Conservation (phyloP, 1,140 invertebrate genomes). For the Zelostemma sp. region DNA sequence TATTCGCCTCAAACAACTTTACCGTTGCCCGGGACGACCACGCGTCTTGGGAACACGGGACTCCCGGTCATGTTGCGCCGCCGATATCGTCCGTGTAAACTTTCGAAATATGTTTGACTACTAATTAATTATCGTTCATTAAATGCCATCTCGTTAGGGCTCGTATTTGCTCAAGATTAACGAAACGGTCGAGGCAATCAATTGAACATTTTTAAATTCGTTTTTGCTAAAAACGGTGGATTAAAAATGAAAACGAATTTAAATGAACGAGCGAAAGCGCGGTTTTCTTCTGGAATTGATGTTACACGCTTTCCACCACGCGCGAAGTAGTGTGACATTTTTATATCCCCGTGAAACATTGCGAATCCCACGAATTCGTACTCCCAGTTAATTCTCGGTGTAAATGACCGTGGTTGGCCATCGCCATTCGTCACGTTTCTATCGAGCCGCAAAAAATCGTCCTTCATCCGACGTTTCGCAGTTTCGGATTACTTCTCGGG, state of each 20-base stretch:
- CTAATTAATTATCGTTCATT: slow-evolving; percentile 1
- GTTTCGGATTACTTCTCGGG: background rate
- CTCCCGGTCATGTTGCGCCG: background rate
- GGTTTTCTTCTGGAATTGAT: too few species aligned
- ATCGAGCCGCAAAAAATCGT: background rate
- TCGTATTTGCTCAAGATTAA: too few species aligned
- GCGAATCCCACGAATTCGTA: background rate
- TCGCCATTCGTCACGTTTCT: background rate
- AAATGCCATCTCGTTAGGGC: too few species aligned
- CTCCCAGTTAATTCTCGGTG: background rate
- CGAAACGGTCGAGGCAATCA: too few species aligned
- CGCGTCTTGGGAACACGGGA: background rate
- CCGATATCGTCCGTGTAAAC: background rate
- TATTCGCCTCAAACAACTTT: background rate
- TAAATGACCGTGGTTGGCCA: background rate
- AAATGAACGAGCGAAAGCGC: too few species aligned
- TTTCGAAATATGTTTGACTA: background rate
- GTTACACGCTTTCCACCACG: too few species aligned
- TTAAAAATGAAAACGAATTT: too few species aligned
- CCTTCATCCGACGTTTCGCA: slow-evolving; percentile 4
- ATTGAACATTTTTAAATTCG: too few species aligned
- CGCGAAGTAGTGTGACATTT: too few species aligned
- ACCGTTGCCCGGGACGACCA: background rate
- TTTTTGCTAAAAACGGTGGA: too few species aligned
- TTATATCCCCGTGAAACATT: background rate